These are phyloP conservation scores for Mycteria americana DNA, from an alignment of 2,797 vertebrate genomes.

Conservation along the genomic window DNA sequence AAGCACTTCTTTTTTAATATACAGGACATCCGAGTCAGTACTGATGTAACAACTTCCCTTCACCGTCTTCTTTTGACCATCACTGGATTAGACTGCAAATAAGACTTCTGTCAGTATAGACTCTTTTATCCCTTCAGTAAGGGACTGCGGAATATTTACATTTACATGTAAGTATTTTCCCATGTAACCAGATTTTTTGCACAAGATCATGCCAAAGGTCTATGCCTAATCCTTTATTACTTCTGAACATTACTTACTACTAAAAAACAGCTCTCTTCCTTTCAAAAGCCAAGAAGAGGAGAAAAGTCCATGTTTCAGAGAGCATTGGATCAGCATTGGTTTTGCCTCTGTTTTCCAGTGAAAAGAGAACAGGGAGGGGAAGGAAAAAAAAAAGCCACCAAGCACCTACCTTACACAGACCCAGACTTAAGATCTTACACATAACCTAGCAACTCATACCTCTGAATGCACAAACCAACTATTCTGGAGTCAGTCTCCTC, in stretches of 20 bases:
- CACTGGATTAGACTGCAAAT: not conserved
- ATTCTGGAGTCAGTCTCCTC: not conserved
- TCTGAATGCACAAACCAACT: slow-evolving; percentile 21
- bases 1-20: not conserved
- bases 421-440: not conserved
- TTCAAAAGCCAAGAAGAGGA: not conserved
- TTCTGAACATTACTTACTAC: not conserved
- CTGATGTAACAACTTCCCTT: not conserved
- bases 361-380: not conserved
- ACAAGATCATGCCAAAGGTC: not conserved
- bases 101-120: not conserved
- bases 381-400: not conserved
- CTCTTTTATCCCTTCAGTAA: not conserved
- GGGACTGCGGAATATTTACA: not conserved
- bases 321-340: not conserved
- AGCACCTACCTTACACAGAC: not conserved
- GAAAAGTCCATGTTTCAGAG: not conserved
- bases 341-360: not conserved
- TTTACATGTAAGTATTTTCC: not conserved
- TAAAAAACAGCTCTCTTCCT: not conserved
- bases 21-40: not conserved
- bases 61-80: not conserved
- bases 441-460: not conserved
- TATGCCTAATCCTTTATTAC: not conserved
- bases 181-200: not conserved